These are phyloP conservation scores for Campylorhamphus procurvoides DNA, from an alignment of 2,113 vertebrate genomes.

Conservation along the genomic window DNA sequence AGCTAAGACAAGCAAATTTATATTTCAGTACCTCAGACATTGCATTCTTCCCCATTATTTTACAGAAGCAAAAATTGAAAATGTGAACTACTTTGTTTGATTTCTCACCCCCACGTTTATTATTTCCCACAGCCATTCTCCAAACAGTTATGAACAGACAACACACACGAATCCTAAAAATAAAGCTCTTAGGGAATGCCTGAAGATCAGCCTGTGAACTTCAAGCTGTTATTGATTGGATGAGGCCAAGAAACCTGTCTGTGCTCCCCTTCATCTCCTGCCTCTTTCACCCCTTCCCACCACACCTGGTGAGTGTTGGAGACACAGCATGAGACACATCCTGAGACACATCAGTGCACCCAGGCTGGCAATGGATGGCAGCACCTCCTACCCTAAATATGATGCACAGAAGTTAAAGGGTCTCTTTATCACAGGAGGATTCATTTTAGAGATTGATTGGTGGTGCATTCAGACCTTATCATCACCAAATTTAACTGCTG, in stretches of 20 bases:
- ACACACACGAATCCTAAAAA: background rate
- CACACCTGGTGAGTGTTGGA: background rate
- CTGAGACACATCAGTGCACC: fast-evolving
- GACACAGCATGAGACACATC: background rate
- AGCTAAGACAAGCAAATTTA: background rate
- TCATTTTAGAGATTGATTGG: background rate
- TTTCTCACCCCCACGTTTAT: background rate
- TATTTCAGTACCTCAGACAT: background rate
- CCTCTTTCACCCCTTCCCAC: background rate
- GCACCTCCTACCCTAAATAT: background rate
- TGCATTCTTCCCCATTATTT: background rate
- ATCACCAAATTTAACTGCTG: background rate
- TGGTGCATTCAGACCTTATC: background rate
- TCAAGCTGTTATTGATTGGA: background rate
- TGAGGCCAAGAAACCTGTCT: background rate
- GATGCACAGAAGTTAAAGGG: background rate
- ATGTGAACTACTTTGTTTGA: background rate
- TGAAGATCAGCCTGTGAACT: background rate
- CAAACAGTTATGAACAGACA: background rate
- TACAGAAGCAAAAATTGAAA: background rate
- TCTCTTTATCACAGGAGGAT: background rate
- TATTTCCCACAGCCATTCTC: background rate
- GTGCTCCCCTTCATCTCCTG: background rate
- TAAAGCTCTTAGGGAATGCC: background rate
- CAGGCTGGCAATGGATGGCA: background rate